A percentile compares a stretch with the other conserved stretches of the same genome.
Conservation (phyloP, 2,888 invertebrate genomes). For the Blastobasis lacticolella region DNA sequence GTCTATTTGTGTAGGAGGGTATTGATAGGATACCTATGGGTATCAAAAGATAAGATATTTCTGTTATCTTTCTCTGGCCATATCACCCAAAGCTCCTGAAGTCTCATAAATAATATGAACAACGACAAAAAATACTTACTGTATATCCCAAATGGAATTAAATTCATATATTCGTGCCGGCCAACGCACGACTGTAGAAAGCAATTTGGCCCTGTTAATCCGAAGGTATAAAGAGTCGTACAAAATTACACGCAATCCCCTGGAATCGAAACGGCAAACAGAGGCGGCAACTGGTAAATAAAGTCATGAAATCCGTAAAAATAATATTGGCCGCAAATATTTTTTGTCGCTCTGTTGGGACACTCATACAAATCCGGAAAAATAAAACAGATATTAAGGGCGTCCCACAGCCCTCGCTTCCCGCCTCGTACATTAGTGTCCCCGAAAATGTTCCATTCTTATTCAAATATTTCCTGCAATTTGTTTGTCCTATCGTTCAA, state of each 20-base stretch:
- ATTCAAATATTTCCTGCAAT: constrained; percentile 72
- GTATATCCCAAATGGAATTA: too few species aligned
- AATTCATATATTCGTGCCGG: too few species aligned
- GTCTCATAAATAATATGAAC: too few species aligned
- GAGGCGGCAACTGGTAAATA: constrained; percentile 26
- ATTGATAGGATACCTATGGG: too few species aligned
- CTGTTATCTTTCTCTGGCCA: too few species aligned
- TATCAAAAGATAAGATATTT: too few species aligned
- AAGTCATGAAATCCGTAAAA: constrained; percentile 60
- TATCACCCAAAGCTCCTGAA: too few species aligned
- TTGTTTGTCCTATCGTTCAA: constrained; percentile 64
- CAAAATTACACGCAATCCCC: constrained; percentile 5
- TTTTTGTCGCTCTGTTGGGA: constrained; percentile 54
- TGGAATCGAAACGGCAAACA: constrained; percentile 9
- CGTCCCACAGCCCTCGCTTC: constrained; percentile 44
- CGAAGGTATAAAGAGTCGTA: constrained; percentile 4
- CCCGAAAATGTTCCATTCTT: constrained; percentile 64
- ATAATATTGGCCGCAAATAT: constrained; percentile 57
- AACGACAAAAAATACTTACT: too few species aligned
- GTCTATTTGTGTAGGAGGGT: too few species aligned
- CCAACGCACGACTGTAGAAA: too few species aligned
- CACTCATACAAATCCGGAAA: constrained; percentile 68
- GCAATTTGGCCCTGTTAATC: background rate
- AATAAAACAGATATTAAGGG: constrained; percentile 69
- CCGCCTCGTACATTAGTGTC: constrained; percentile 69